A percentile compares a stretch with the other conserved stretches of the same genome.
phyloP scores from a whole-genome alignment of 2,888 invertebrate species.

The Trichopria drosophilae region DNA sequence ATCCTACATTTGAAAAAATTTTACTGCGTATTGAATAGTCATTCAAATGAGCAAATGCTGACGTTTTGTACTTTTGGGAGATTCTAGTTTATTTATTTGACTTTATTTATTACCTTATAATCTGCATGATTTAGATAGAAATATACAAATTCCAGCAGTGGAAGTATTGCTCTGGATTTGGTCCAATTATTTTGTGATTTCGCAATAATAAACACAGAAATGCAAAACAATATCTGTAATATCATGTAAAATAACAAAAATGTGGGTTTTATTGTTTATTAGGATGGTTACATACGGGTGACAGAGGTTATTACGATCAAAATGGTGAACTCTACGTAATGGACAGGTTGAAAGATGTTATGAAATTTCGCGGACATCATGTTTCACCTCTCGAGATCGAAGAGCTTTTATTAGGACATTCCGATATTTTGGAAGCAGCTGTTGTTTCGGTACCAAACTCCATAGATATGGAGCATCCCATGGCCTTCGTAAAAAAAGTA shows the following conservation, averaged over 20 bases:
- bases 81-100: too few relatives aligned
- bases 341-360: slow-evolving; percentile 50
- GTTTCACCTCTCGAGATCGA: slow-evolving; percentile 51
- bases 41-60: too few relatives aligned
- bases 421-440: slow-evolving; percentile 46
- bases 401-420: slow-evolving; percentile 39
- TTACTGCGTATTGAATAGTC: too few relatives aligned
- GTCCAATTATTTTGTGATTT: too few relatives aligned
- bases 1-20: slow-evolving; percentile 4
- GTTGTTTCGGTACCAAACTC: slow-evolving; percentile 46
- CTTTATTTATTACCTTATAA: too few relatives aligned
- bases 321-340: slow-evolving; percentile 46
- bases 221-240: neutral
- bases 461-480: slow-evolving; percentile 45
- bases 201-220: too few relatives aligned
- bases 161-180: neutral
- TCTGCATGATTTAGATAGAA: too few relatives aligned
- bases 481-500: slow-evolving; percentile 46
- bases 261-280: too few relatives aligned
- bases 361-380: slow-evolving; percentile 49
- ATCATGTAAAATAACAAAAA: neutral
- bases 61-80: too few relatives aligned
- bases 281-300: slow-evolving; percentile 54
- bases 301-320: slow-evolving; percentile 47
- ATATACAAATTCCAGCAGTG: neutral